Evolutionary conservation across 2,113 vertebrate genomes (phyloP).

Genomic region (Acrocephalus kingi): DNA sequence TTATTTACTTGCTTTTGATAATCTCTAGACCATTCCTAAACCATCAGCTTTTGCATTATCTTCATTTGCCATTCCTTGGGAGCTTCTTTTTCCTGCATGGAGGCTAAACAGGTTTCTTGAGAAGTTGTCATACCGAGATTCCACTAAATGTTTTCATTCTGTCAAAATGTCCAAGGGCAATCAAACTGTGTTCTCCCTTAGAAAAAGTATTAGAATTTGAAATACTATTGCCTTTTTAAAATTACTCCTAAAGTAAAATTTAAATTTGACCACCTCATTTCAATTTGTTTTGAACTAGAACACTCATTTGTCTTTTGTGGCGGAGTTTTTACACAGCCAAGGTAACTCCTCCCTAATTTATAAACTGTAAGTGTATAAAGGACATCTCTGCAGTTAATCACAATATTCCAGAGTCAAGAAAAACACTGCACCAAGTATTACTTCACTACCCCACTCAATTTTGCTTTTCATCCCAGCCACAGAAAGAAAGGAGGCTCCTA

Average conservation of each 20-base stretch:
- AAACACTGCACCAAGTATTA: neutral
- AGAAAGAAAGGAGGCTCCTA: neutral
- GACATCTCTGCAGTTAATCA: neutral
- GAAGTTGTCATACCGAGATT: neutral
- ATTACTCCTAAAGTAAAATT: neutral
- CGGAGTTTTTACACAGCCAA: neutral
- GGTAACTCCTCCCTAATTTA: neutral
- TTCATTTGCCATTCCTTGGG: neutral
- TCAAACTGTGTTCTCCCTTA: neutral
- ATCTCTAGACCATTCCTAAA: neutral
- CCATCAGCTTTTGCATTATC: neutral
- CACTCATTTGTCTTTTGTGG: neutral
- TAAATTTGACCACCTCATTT: neutral
- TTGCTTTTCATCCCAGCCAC: neutral
- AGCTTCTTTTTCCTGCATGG: neutral
- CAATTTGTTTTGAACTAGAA: neutral
- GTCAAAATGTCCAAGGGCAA: neutral
- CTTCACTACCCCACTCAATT: neutral
- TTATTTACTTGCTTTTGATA: neutral
- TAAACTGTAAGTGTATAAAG: neutral
- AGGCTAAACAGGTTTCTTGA: neutral
- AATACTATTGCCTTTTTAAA: neutral
- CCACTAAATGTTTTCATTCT: neutral
- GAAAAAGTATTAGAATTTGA: neutral
- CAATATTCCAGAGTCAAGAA: neutral